These are phyloP conservation scores for Porites divaricata DNA, from an alignment of 92 coral and sea anemone genomes.

Conservation along the genomic window DNA sequence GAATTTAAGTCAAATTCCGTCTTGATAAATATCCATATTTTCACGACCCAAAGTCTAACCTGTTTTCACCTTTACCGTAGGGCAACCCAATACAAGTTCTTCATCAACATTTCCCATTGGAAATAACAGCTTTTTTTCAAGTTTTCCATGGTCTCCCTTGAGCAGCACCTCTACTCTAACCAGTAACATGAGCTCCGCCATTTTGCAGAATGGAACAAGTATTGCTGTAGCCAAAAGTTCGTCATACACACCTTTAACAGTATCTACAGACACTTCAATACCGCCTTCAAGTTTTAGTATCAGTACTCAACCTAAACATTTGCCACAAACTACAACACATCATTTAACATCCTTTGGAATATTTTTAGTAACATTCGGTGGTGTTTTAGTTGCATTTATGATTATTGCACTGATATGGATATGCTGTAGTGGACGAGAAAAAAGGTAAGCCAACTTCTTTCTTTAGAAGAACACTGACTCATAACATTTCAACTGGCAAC, in stretches of 20 bases:
- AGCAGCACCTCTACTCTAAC: background rate
- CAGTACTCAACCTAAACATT: background rate
- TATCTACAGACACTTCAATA: background rate
- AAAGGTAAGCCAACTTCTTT: conserved; percentile 36
- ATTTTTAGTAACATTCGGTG: conserved; percentile 59
- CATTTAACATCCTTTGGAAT: conserved; percentile 65
- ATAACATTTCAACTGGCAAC: background rate
- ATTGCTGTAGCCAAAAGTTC: background rate
- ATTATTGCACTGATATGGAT: conserved; percentile 52
- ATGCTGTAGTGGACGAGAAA: conserved; percentile 67
- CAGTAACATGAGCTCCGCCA: background rate
- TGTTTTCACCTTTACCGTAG: background rate
- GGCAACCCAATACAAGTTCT: background rate
- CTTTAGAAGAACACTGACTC: too few species aligned
- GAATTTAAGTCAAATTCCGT: background rate
- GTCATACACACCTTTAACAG: background rate
- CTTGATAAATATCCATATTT: background rate
- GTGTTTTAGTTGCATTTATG: conserved; percentile 51
- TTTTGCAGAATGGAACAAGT: background rate
- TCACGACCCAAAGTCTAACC: background rate
- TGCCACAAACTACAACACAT: background rate
- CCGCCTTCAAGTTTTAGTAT: background rate
- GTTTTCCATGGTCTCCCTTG: background rate
- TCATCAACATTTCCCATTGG: background rate
- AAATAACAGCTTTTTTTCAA: background rate